Evolutionary conservation across 2,888 invertebrate species (phyloP), one percentile per base, ranked within the genome.

Genomic region (Serrognathus titanus): DNA sequence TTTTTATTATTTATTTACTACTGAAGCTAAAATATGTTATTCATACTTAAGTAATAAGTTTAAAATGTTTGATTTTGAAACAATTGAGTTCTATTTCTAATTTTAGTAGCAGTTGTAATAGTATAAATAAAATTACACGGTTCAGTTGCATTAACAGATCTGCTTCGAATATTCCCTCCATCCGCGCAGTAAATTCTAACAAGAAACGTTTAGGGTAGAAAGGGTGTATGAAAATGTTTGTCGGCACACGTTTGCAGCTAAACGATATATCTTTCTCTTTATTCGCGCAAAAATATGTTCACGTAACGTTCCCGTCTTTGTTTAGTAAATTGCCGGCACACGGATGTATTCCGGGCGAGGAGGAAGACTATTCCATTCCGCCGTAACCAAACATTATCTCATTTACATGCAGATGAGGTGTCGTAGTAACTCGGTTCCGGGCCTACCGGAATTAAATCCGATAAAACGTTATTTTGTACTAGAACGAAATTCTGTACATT

Each of bases 381-480:
- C 66, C 65, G 66, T 67, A 69, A 71, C 69, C 70, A 70, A 70
- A 70, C 73, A 71, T 71, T 71, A 73, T 72, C 73, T 74, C 73
- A 74, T 75, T 74, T 75, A 70, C 74, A 75, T 75, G 75, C 71
- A 75, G 73, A 75, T 75, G 73, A 73, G 73, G 71, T 71, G 72
- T 71, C 72, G 72, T 67, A 64, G 64, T 67, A 67, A 68, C 65
- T 71, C 59, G 56, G 57, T 68, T 9, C 70, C 68, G 67, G 66
- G 59, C 67, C 66, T 66, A 66, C 65, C 61, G 67, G 67, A 67
- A 66, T 67, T 67, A 67, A 65, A 68, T 67, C 67, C 63, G 63
- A 66, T 65, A 67, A 64, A 66, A 67, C 63, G 68, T 64, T 66
- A 53, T 57, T 59, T 52, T 60, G 51, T 51, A 58, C 53, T 48